Evolutionary conservation across 2,113 vertebrate genomes (phyloP).

Genomic region (Onychorhynchus coronatus): DNA sequence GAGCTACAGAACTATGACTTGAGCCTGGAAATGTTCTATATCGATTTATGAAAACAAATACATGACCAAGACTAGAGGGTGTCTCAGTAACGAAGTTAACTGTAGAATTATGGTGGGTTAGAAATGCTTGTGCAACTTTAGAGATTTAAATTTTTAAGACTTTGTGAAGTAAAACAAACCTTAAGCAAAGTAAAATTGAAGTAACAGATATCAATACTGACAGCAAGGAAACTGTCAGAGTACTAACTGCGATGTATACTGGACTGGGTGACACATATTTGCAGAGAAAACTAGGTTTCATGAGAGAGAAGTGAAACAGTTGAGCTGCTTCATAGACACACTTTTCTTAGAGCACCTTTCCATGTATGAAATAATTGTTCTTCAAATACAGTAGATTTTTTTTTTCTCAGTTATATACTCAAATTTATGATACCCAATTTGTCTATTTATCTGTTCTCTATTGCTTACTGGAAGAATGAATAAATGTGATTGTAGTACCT

Average conservation of each 20-base stretch:
- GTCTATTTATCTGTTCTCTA: background rate
- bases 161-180: background rate
- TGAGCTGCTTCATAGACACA: background rate
- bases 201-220: background rate
- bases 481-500: slow-evolving; percentile 69
- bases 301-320: background rate
- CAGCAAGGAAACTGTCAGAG: background rate
- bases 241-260: background rate
- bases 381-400: background rate
- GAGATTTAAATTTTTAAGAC: background rate
- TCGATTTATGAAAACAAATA: background rate
- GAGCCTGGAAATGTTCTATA: background rate
- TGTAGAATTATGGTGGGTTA: background rate
- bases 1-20: background rate
- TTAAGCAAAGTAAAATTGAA: background rate
- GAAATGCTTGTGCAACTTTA: background rate
- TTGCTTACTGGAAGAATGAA: background rate
- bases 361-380: background rate
- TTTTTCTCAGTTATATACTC: background rate
- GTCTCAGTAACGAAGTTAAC: background rate
- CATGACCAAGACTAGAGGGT: background rate
- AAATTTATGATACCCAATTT: background rate
- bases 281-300: background rate
- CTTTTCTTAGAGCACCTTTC: background rate
- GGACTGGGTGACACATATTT: background rate